These are phyloP conservation scores for Ormyrus nitidulus DNA, from an alignment of 2,888 invertebrate genomes.

Conservation along the genomic window DNA sequence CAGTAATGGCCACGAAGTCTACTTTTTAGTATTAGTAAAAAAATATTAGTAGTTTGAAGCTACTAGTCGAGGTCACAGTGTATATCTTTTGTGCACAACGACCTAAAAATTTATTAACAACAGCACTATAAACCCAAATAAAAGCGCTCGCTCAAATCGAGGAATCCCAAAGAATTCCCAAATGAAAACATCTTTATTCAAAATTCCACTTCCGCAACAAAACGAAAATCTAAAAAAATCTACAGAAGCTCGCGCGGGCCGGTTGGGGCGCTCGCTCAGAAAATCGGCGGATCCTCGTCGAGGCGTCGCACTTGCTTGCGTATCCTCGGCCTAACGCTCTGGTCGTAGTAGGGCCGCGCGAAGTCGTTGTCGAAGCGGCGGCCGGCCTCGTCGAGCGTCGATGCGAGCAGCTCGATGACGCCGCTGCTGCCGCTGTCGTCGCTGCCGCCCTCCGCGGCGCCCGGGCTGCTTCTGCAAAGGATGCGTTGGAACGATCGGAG, in stretches of 20 bases:
- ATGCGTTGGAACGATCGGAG: neutral
- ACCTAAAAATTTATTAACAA: too few species aligned
- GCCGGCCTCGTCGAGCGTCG: slow-evolving; percentile 9
- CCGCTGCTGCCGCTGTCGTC: slow-evolving; percentile 7
- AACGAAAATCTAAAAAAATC: too few species aligned
- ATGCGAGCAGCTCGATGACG: slow-evolving; percentile 45
- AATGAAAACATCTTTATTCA: neutral
- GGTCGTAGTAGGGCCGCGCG: slow-evolving; percentile 51
- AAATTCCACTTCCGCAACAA: neutral
- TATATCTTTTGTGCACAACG: too few species aligned
- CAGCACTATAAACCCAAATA: too few species aligned
- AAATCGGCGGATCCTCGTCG: slow-evolving; percentile 66
- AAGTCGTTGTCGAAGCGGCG: slow-evolving; percentile 37
- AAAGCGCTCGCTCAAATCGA: neutral
- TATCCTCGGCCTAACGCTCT: slow-evolving; percentile 49
- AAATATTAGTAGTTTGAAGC: too few species aligned
- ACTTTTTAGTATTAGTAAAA: too few species aligned
- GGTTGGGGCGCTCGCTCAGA: slow-evolving; percentile 51
- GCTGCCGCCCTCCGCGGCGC: slow-evolving; percentile 6
- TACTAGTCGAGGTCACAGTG: too few species aligned
- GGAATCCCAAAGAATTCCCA: neutral
- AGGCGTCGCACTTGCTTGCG: slow-evolving; percentile 62
- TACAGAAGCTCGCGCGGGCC: too few species aligned
- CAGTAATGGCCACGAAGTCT: too few species aligned
- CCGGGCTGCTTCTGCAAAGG: slow-evolving; percentile 33